A percentile compares a stretch with the other conserved stretches of the same genome.
These are phyloP conservation scores for Caligus rogercresseyi DNA, from an alignment of 1,140 invertebrate species.

Conservation along the genomic window DNA sequence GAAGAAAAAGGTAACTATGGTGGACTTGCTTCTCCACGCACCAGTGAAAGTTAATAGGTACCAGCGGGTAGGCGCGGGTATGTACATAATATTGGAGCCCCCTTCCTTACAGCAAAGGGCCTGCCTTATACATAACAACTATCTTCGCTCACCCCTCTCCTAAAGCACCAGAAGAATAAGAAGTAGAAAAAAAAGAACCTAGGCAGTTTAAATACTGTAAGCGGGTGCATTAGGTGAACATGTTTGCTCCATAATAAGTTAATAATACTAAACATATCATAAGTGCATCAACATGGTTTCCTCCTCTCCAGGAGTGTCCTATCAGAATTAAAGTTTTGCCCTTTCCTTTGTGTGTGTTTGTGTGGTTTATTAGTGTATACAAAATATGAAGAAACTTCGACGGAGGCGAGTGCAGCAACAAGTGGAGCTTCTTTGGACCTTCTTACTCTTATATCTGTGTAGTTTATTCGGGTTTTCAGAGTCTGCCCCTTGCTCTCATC, in stretches of 20 bases:
- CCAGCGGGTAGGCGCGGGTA: too few species aligned
- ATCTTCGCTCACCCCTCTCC: neutral
- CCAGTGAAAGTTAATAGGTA: neutral
- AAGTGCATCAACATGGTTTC: neutral
- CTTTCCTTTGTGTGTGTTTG: neutral
- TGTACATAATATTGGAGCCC: too few species aligned
- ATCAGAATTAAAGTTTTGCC: too few species aligned
- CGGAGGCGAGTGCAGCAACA: neutral
- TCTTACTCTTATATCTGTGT: neutral
- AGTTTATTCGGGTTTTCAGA: neutral
- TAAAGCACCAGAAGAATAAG: neutral
- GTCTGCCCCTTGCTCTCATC: constrained; percentile 1
- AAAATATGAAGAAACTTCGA: neutral
- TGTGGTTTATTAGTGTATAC: neutral
- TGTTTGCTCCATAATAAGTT: neutral
- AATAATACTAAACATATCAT: too few species aligned
- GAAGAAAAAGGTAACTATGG: too few species aligned
- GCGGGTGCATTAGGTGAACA: neutral
- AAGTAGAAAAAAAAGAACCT: neutral
- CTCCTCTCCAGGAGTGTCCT: neutral
- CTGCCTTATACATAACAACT: neutral
- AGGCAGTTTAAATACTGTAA: neutral
- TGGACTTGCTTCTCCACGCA: too few species aligned
- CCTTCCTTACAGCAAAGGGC: neutral
- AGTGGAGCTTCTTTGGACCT: neutral